Evolutionary conservation across 2,888 invertebrate species (phyloP), one percentile per base, ranked within the genome.

Genomic region (Phoenoteleia sp.): DNA sequence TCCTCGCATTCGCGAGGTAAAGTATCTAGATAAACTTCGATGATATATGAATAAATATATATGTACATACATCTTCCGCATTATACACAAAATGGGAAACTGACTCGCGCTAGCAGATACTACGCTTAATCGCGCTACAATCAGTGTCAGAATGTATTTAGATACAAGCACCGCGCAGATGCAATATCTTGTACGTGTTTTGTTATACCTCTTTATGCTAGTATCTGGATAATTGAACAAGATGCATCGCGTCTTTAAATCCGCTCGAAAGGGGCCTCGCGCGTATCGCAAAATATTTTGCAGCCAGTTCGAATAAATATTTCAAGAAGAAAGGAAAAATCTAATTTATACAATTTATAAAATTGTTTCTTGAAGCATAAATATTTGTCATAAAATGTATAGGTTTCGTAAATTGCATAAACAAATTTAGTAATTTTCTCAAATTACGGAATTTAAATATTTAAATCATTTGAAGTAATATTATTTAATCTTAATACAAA

Each of bases 91-190:
- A 83, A 84, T 79, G 84, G 84, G 79, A 84, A 84, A 84, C 79
- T 80, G 79, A 80, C 75, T 80, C 79, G 69, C 74, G 79, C 79
- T 71, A 56, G 72, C 69, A 82, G 82, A 84, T 80, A 69, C 56
- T 74, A 15, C 39, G 58, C 49, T 74, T 79, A 79, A 84, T 84
- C 84, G 84, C 74, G 84, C 84, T 84, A 84, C 79, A 84, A 84
- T 84, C 84, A 84, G 84, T 84, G 84, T 84, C 84, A 84, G 79
- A 80, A 80, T 79, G 79, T 79, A 84, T 84, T 84, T 72, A 75
- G 76, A 76, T 74, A 67, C 83, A 74, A 83, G 74, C 54, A 66
- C 72, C 49, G 52, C 52, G 58, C 39, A 71, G 77, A 83, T 72
- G 82, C 82, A 56, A 77, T 77, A 83, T 83, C 82, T 81, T 83